phyloP scores from a whole-genome alignment of 2,888 invertebrate genomes.

The Entomobrya proxima region DNA sequence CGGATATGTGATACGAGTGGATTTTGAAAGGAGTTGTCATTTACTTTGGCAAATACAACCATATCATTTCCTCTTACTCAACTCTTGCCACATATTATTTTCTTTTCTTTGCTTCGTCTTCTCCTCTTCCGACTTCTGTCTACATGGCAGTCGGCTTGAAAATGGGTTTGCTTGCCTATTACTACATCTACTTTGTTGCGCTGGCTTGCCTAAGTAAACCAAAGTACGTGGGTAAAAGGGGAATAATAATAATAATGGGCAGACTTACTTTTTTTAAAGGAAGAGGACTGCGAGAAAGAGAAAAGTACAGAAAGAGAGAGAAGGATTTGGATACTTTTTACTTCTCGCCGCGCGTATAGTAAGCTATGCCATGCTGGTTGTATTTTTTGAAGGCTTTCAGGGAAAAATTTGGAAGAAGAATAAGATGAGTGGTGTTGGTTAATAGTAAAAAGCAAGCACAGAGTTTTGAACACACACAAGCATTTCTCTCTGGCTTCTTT shows the following conservation, averaged over 20 bases:
- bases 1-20: constrained; percentile 45
- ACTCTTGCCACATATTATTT: not conserved
- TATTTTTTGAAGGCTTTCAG: no score
- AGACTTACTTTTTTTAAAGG: no score
- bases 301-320: not conserved
- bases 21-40: constrained; percentile 61
- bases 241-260: no score
- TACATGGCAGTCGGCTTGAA: not conserved
- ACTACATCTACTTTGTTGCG: no score
- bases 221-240: not conserved
- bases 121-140: constrained; percentile 27
- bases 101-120: not conserved
- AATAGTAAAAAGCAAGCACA: no score
- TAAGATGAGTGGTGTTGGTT: no score
- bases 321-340: constrained; percentile 5
- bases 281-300: no score
- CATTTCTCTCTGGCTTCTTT: no score
- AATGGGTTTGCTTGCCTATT: not conserved
- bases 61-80: constrained; percentile 51
- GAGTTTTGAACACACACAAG: no score
- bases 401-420: no score
- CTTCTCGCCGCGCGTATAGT: no score
- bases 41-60: constrained; percentile 60
- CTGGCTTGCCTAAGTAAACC: not conserved
- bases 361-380: no score